Evolutionary conservation across 37 sponge, comb jelly and placozoan species (phyloP), one percentile per base, ranked within the genome.

Genomic region (Hexactinellida sp.): DNA sequence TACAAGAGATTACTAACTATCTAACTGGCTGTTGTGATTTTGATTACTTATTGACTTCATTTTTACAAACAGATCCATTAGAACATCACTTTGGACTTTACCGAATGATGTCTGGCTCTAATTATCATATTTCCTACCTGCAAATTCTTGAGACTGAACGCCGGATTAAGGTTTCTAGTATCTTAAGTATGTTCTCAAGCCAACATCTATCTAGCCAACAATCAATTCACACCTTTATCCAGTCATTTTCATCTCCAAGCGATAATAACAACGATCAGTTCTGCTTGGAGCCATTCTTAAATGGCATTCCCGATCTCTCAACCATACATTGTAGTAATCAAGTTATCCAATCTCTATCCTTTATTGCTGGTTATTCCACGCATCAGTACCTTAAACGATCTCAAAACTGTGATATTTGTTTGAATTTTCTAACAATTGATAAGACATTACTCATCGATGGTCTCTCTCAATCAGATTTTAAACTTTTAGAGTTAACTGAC

Each of bases 381-480:
- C 76, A 63, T 28, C 76, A 63, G 13, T 63, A 63, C 76, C 76
- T 63, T 23, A 63, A 63, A 63, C 76, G 76, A 63, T 32, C 32
- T 63, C 76, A 32, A 63, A 23, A 7, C 25, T 63, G 76, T 63
- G 34, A 23, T n/a, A 21, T 63, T 32, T 63, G 76, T 63, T 7
- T 32, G 3, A 23, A 63, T 63, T 23, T 63, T 7, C 34, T 63
- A 63, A 63, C 34, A 63, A 63, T 63, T 25, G 76, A 63, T 63
- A 47, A 47, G 52, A 16, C 9, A 19, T 47, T 47, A 9, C 52
- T 47, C 9, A 47, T 47, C 16, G 13, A 47, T 47, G 52, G 16
- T n/a, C n/a, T n/a, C n/a, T n/a, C n/a, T n/a, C n/a, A n/a, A n/a
- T n/a, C n/a, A n/a, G n/a, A n/a, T n/a, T n/a, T n/a, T 47, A 47